Evolutionary conservation across 2,797 vertebrate genomes (phyloP).

Genomic region (Coilia nasus): DNA sequence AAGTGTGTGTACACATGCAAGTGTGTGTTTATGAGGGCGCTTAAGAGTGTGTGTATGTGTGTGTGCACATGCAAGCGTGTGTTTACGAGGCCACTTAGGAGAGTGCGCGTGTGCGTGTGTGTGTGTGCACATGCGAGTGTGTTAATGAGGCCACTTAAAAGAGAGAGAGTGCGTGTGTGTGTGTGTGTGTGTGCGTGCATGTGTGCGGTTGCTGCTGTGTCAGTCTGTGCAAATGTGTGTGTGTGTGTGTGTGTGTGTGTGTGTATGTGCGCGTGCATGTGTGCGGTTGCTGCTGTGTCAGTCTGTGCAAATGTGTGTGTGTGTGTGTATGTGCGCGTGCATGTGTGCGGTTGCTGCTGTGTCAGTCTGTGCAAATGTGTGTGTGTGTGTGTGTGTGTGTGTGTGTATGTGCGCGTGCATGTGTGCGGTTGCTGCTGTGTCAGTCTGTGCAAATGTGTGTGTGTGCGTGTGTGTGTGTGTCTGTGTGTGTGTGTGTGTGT

Average conservation of each 20-base stretch:
- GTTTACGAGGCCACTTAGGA: no score
- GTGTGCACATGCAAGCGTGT: not conserved
- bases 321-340: not conserved
- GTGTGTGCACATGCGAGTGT: not conserved
- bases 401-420: not conserved
- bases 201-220: no score
- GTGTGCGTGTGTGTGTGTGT: not conserved
- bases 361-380: no score
- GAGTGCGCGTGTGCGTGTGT: not conserved
- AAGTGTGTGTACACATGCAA: not conserved
- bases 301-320: not conserved
- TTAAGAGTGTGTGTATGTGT: no score
- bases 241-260: not conserved
- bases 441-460: not conserved
- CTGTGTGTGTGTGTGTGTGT: not conserved
- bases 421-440: no score
- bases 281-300: not conserved
- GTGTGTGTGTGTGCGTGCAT: not conserved
- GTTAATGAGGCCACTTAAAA: no score
- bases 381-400: not conserved
- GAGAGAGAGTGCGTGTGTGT: no score
- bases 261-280: not conserved
- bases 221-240: not conserved
- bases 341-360: no score
- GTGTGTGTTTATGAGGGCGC: no score